A percentile compares a stretch with the other conserved stretches of the same genome.
phyloP scores from a whole-genome alignment of 1,140 invertebrate genomes.

The Brachionus asplanchnoidis region DNA sequence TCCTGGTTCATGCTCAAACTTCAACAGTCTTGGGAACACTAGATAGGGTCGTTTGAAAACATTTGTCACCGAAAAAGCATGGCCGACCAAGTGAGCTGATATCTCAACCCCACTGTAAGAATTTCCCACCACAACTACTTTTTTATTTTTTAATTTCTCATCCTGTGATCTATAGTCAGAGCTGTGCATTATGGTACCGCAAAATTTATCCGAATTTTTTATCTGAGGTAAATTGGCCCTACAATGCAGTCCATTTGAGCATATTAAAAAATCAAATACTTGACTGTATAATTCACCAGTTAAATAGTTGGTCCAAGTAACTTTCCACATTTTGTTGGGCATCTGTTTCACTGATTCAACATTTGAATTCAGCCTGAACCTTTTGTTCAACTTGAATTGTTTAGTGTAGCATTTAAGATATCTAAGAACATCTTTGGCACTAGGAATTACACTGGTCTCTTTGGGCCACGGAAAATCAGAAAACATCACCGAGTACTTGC shows the following conservation, averaged over 20 bases:
- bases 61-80: neutral
- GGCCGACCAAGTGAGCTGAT: neutral
- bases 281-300: neutral
- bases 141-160: neutral
- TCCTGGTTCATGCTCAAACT: neutral
- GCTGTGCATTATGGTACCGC: neutral
- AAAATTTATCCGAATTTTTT: neutral
- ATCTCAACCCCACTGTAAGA: constrained; percentile 22
- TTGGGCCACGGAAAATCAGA: constrained; percentile 71
- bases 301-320: neutral
- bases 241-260: neutral
- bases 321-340: neutral
- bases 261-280: constrained; percentile 31
- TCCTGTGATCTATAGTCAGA: neutral
- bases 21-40: neutral
- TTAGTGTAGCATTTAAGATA: constrained; percentile 73
- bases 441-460: constrained; percentile 67
- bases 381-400: neutral
- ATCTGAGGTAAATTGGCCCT: neutral
- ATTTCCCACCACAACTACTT: neutral
- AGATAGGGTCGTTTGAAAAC: neutral
- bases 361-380: neutral
- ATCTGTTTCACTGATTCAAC: neutral
- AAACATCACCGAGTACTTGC: constrained; percentile 82
- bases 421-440: constrained; percentile 70